phyloP scores from a whole-genome alignment of 2,888 invertebrate species.

The Scelioninae gen. 2 region DNA sequence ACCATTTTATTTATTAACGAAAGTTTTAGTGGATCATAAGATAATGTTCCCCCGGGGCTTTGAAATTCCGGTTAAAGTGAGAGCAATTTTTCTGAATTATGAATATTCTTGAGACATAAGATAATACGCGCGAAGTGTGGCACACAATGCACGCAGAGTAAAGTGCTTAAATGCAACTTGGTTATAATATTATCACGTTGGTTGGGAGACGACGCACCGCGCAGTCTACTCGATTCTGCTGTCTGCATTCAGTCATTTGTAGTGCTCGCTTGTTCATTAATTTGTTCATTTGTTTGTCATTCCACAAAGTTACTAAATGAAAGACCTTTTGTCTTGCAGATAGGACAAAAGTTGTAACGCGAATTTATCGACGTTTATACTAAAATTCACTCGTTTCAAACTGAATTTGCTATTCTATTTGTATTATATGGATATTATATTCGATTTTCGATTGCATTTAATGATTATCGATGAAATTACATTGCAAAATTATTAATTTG shows the following conservation, averaged over 20 bases:
- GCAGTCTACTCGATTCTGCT: conserved; percentile 6
- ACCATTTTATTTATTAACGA: no score
- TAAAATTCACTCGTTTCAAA: conserved; percentile 13
- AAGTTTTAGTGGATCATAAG: no score
- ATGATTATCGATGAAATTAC: no score
- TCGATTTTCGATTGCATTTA: no score
- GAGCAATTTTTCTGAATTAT: no score
- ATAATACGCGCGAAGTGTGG: no score
- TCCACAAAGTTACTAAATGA: conserved; percentile 21
- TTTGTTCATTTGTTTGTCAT: conserved; percentile 59
- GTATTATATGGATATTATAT: no score
- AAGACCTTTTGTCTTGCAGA: conserved; percentile 25
- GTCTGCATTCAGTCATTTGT: conserved; percentile 8
- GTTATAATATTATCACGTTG: conserved; percentile 67
- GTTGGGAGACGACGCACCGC: conserved; percentile 62
- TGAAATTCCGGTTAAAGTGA: no score
- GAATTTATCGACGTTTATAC: conserved; percentile 29
- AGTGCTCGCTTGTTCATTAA: conserved; percentile 52
- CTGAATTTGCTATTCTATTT: conserved; percentile 1
- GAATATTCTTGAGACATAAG: no score
- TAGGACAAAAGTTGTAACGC: conserved; percentile 11
- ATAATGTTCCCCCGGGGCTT: no score
- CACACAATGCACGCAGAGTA: no score
- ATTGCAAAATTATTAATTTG: no score
- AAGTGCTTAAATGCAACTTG: conserved; percentile 55